These are phyloP conservation scores for Oncorhynchus nerka DNA, from an alignment of 2,113 vertebrate species.

Conservation along the genomic window DNA sequence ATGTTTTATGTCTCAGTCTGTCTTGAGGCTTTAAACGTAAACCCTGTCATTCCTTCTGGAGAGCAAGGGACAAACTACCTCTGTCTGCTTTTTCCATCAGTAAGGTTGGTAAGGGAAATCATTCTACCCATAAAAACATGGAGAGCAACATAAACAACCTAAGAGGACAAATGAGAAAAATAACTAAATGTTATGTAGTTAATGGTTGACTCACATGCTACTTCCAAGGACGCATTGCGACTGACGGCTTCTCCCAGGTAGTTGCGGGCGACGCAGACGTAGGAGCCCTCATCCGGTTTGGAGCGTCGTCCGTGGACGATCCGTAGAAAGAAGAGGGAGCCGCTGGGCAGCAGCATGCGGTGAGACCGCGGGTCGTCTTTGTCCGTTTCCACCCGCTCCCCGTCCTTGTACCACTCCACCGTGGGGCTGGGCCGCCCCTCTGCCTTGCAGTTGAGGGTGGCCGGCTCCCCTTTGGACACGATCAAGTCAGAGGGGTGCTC, in stretches of 20 bases:
- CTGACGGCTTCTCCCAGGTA: constrained; percentile 98
- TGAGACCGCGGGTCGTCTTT: constrained; percentile 95
- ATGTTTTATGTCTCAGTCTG: neutral
- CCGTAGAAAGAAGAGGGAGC: constrained; percentile 94
- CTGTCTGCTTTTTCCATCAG: neutral
- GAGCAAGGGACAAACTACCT: neutral
- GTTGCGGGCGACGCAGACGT: constrained; percentile 95
- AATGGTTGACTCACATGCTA: constrained; percentile 88
- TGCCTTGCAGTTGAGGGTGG: constrained; percentile 97
- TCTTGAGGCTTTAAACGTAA: neutral
- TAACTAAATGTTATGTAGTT: neutral
- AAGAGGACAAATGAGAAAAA: neutral
- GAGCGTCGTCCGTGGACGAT: constrained; percentile 95
- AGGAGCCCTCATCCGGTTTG: constrained; percentile 96
- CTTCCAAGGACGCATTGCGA: constrained; percentile 95
- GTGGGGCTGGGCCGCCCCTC: constrained; percentile 92
- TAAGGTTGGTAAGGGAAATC: too few species aligned
- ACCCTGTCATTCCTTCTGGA: constrained; percentile 19
- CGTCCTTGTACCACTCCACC: constrained; percentile 98
- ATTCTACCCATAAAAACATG: too few species aligned
- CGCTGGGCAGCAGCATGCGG: constrained; percentile 95
- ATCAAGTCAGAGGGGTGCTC: constrained; percentile 98
- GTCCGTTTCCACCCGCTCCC: constrained; percentile 95
- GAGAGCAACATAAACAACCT: neutral
- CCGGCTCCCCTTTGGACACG: constrained; percentile 97